phyloP scores from a whole-genome alignment of 2,888 invertebrate species.

The Anagyrus pseudococci region DNA sequence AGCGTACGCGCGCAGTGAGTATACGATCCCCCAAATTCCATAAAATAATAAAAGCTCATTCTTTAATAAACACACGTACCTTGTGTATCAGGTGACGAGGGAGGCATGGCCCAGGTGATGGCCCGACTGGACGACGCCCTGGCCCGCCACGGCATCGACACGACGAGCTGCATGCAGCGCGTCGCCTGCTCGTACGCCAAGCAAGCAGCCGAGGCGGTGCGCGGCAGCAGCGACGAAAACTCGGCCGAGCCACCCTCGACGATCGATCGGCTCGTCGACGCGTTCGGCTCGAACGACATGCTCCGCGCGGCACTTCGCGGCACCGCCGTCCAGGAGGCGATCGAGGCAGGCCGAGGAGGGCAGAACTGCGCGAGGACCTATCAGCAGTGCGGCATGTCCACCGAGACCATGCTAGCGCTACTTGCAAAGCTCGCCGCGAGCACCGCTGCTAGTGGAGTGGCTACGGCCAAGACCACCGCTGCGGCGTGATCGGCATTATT shows the following conservation, averaged over 20 bases:
- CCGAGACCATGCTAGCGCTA: conserved; percentile 55
- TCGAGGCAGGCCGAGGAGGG: conserved; percentile 62
- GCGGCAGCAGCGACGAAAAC: conserved; percentile 41
- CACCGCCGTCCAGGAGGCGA: conserved; percentile 65
- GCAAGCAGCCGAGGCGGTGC: conserved; percentile 64
- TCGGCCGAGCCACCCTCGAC: conserved; percentile 42
- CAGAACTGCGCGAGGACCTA: conserved; percentile 62
- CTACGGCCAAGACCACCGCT: conserved; percentile 9
- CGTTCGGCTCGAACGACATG: conserved; percentile 54
- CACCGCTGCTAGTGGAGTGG: conserved; percentile 30
- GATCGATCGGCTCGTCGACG: conserved; percentile 53
- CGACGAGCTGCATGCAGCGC: conserved; percentile 69
- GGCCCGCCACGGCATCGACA: conserved; percentile 67
- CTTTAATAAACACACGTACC: neutral
- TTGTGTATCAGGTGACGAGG: conserved; percentile 62
- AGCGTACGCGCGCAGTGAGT: conserved; percentile 76
- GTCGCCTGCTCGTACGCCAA: conserved; percentile 74
- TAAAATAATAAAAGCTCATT: neutral
- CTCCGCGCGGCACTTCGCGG: conserved; percentile 61
- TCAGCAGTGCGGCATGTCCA: conserved; percentile 62
- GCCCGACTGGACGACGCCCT: conserved; percentile 65
- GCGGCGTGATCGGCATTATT: conserved; percentile 17
- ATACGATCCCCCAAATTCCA: conserved; percentile 15
- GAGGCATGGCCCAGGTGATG: conserved; percentile 70
- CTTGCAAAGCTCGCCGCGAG: conserved; percentile 51